Percentiles rank a stretch among this genome's conserved stretches.
phyloP scores from a whole-genome alignment of 37 sponge, comb jelly and placozoan genomes.

The Hexactinellida sp. region DNA sequence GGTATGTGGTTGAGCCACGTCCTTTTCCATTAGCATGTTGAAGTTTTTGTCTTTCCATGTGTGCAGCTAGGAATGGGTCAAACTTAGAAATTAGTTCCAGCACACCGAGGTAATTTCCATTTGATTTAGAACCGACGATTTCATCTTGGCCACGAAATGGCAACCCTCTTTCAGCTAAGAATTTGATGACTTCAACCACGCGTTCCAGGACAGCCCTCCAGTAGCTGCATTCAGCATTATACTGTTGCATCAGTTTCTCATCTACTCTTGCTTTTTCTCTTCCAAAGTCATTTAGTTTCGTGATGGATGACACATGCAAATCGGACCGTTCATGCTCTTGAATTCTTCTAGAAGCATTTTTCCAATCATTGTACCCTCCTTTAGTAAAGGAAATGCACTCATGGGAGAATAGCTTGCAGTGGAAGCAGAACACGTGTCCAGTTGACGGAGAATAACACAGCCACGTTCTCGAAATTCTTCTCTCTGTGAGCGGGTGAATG shows the following conservation, averaged over 20 bases:
- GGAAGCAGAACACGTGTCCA: no score
- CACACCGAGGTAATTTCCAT: background rate
- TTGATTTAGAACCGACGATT: background rate
- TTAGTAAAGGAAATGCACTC: background rate
- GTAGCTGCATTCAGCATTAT: background rate
- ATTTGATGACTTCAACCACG: background rate
- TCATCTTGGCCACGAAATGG: constrained; percentile 19
- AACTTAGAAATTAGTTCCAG: background rate
- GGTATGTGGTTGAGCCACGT: background rate
- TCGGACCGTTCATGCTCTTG: background rate
- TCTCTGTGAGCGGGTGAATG: background rate
- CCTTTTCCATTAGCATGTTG: background rate
- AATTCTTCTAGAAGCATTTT: background rate
- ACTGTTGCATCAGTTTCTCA: background rate
- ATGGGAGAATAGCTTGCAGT: background rate
- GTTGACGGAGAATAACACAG: no score
- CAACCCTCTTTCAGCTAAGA: constrained; percentile 8
- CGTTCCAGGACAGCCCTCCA: constrained; percentile 12
- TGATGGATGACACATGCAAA: no score
- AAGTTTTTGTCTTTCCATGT: background rate
- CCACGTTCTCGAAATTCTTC: background rate
- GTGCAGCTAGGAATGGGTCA: no score
- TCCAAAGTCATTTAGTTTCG: background rate
- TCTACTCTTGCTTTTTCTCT: background rate
- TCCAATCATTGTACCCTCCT: background rate